phyloP scores from a whole-genome alignment of 2,797 vertebrate species.

The Antennarius maculatus region DNA sequence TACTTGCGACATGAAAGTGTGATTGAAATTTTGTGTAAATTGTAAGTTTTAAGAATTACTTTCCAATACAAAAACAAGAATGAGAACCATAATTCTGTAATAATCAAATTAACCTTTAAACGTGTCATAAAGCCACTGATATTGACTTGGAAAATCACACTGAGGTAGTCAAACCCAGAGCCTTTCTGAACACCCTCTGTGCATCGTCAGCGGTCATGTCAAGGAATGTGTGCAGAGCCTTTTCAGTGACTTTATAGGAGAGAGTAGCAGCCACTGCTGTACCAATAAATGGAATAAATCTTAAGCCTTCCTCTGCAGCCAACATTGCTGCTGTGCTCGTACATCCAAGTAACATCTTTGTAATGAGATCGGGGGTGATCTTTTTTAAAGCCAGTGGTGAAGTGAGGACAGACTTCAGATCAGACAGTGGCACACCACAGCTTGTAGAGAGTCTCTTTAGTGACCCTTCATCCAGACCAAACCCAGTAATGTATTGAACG shows the following conservation, averaged over 20 bases:
- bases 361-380: not conserved
- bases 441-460: not conserved
- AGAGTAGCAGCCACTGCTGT: not conserved
- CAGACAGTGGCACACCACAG: not conserved
- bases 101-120: not conserved
- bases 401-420: not conserved
- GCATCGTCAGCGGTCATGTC: constrained; percentile 2
- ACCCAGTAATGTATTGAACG: not conserved
- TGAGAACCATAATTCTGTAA: too few species aligned
- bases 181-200: not conserved
- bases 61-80: too few species aligned
- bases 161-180: not conserved
- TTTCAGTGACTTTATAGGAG: not conserved
- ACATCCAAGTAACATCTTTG: not conserved
- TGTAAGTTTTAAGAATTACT: too few species aligned
- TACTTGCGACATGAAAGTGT: too few species aligned
- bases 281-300: not conserved
- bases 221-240: not conserved
- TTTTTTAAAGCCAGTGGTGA: not conserved
- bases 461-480: not conserved
- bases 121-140: not conserved
- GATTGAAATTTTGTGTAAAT: too few species aligned
- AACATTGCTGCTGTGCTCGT: not conserved
- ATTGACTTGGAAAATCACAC: not conserved
- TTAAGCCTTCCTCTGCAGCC: not conserved